Percentiles rank a stretch among this genome's conserved stretches.
Evolutionary conservation across 2,113 vertebrate genomes (phyloP).

Genomic region (Anarrhichthys ocellatus): DNA sequence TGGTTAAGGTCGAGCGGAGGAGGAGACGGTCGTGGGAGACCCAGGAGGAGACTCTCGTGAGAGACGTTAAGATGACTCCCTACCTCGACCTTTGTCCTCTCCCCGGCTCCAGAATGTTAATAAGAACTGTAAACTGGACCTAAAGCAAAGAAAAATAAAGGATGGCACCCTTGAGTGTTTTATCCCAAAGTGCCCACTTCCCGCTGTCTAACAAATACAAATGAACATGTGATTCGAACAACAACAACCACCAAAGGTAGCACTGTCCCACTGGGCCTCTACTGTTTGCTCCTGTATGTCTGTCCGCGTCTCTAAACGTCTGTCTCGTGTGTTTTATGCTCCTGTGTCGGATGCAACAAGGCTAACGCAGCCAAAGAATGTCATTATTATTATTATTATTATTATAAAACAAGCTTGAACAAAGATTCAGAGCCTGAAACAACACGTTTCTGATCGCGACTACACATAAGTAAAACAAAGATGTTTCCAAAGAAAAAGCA

Average conservation of each 20-base stretch:
- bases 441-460: background rate
- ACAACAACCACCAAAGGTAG: constrained; percentile 54
- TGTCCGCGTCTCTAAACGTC: constrained; percentile 26
- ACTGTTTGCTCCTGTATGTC: background rate
- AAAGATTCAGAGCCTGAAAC: constrained; percentile 33
- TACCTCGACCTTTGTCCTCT: background rate
- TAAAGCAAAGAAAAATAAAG: background rate
- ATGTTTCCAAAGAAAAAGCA: constrained; percentile 36
- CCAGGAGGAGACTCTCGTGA: background rate
- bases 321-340: constrained; percentile 11
- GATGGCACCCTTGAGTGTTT: background rate
- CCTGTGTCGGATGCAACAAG: background rate
- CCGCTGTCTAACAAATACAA: constrained; percentile 15
- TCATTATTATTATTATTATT: background rate
- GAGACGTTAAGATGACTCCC: constrained; percentile 8
- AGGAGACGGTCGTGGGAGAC: background rate
- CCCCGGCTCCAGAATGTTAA: constrained; percentile 22
- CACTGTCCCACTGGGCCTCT: constrained; percentile 43
- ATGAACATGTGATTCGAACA: constrained; percentile 28
- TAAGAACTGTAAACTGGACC: constrained; percentile 9
- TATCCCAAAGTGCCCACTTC: constrained; percentile 8
- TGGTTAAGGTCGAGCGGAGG: background rate
- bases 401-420: constrained; percentile 33
- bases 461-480: constrained; percentile 5
- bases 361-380: constrained; percentile 56